Base-by-base conservation (phyloP, 2,888 invertebrate genomes). In the Agrotis segetum region DNA sequence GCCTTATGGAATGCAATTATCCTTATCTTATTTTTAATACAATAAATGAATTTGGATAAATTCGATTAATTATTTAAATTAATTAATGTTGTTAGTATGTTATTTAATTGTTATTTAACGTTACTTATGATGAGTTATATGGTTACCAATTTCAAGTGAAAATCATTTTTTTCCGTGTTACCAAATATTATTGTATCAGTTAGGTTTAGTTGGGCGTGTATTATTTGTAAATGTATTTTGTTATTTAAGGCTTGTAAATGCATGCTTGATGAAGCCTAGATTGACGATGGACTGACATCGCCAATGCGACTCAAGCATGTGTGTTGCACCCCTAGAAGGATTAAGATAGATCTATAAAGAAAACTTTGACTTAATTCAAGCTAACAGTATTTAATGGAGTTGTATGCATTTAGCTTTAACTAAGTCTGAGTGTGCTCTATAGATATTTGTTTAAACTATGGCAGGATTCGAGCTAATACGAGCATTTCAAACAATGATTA, bases 101-200 rank as follows among this genome's bases (percentile, higher is more conserved):
- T 80, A 66, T 78, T 60, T 81, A 56, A 55, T 81, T 73, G 69
- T 81, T 72, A 67, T 47, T 50, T 34, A 21, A 59, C 17, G 65
- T 80, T 77, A 62, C 59, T 71, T 67, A 53, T 17, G 40, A 65
- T 64, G 71, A 68, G 69, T 72, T 81, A 56, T 75, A 77, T 63
- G 67, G 82, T 85, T 85, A 85, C 82, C 85, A 84, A 81, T 81
- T 79, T 58, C 67, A 68, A 79, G 64, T 71, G 74, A 69, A 77
- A 61, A 72, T 50, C 14, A 59, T 70, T 76, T 71, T 60, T 77
- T 61, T 74, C 77, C 70, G 71, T 77, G 86, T 86, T 87, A 87
- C 87, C 87, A 87, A 87, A 87, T 85, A 87, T 82, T 86, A 87
- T 71, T 80, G 65, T 81, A 83, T 67, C 63, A 66, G 72, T 74